A percentile compares a stretch with the other conserved stretches of the same genome.
These are phyloP conservation scores for Ectropis crepuscularia DNA, from an alignment of 2,888 invertebrate species.

Conservation along the genomic window DNA sequence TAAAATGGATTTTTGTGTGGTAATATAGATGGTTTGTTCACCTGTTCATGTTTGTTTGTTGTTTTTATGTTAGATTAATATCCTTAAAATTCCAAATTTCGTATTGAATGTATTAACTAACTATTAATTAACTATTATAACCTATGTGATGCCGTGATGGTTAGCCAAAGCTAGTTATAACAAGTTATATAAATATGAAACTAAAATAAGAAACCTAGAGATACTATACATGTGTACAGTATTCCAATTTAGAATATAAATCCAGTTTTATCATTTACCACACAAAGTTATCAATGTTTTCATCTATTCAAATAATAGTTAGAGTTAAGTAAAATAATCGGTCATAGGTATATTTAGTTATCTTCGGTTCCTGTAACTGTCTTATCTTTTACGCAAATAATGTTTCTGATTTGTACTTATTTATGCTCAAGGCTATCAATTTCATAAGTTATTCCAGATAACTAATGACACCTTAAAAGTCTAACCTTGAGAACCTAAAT, in stretches of 20 bases:
- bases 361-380: constrained; percentile 11
- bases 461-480: neutral
- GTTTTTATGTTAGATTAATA: too few relatives aligned
- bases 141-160: too few relatives aligned
- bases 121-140: too few relatives aligned
- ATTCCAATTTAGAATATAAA: neutral
- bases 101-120: too few relatives aligned
- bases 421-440: constrained; percentile 6
- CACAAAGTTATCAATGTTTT: constrained; percentile 4
- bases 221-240: neutral
- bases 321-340: constrained; percentile 1
- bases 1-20: too few relatives aligned
- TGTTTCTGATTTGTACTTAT: constrained; percentile 8
- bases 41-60: too few relatives aligned
- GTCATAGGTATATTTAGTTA: constrained; percentile 6
- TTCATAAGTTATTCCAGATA: neutral
- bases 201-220: neutral
- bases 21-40: too few relatives aligned
- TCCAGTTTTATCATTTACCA: constrained; percentile 1
- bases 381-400: constrained; percentile 10
- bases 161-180: too few relatives aligned
- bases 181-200: too few relatives aligned
- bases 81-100: too few relatives aligned
- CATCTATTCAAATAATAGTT: constrained; percentile 2
- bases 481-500: too few relatives aligned